Evolutionary conservation across 2,797 vertebrate species (phyloP).

Genomic region (Aselliscus stoliczkanus): DNA sequence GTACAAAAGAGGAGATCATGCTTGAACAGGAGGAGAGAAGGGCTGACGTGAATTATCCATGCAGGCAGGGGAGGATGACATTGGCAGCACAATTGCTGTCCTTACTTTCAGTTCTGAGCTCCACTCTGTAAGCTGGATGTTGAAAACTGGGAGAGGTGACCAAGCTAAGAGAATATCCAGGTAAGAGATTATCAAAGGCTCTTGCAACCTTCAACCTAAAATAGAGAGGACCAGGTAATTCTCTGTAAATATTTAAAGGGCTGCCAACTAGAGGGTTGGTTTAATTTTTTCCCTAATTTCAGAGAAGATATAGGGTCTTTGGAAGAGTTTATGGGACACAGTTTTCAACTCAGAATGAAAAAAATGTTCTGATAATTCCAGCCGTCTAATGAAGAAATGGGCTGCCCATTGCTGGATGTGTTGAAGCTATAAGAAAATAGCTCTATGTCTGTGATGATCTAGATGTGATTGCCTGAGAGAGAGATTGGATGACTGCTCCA

Average conservation of each 20-base stretch:
- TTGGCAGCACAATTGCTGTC: neutral
- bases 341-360: neutral
- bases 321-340: neutral
- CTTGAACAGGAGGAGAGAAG: neutral
- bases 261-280: neutral
- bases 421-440: neutral
- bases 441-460: neutral
- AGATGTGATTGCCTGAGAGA: neutral
- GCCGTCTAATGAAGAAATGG: neutral
- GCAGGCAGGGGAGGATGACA: neutral
- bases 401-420: neutral
- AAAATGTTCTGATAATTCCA: neutral
- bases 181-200: neutral
- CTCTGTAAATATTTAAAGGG: neutral
- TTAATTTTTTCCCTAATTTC: neutral
- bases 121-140: neutral
- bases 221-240: neutral
- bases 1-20: neutral
- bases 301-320: neutral
- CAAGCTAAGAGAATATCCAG: neutral
- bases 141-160: neutral
- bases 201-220: neutral
- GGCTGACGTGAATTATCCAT: rapidly evolving
- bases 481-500: neutral
- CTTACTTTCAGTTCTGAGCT: neutral